Evolutionary conservation across 2,113 vertebrate genomes (phyloP).

Genomic region (Raja brachyura): DNA sequence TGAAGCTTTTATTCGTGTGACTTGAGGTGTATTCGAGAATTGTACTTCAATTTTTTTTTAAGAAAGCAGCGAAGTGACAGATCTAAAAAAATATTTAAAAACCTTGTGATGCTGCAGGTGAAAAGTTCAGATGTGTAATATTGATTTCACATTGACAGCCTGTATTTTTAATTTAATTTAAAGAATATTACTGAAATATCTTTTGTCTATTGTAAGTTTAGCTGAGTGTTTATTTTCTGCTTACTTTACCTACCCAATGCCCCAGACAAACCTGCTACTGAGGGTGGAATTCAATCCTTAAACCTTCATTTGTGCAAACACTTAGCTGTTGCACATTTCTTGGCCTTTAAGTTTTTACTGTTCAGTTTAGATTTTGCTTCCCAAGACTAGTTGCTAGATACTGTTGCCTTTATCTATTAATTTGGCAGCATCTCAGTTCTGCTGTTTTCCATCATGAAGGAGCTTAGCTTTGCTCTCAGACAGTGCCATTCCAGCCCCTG

Average conservation of each 20-base stretch:
- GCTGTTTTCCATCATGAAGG: neutral
- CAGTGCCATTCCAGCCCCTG: neutral
- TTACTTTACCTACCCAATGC: neutral
- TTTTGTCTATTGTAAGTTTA: neutral
- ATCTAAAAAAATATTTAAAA: neutral
- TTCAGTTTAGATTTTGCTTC: neutral
- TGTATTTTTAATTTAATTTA: neutral
- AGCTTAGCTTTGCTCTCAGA: neutral
- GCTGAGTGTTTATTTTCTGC: too few species aligned
- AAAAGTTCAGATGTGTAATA: neutral
- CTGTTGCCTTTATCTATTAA: neutral
- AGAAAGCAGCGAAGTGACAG: neutral
- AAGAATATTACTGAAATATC: neutral
- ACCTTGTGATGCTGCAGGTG: neutral
- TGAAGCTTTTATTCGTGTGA: neutral
- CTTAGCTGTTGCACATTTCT: neutral
- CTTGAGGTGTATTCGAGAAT: neutral
- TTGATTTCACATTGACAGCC: neutral
- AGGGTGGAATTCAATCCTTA: conserved; percentile 7
- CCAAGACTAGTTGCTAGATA: neutral
- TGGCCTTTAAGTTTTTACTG: neutral
- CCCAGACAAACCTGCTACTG: neutral
- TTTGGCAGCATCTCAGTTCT: neutral
- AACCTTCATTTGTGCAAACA: neutral
- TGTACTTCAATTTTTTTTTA: neutral